Evolutionary conservation across 2,797 vertebrate species (phyloP), one percentile per base, ranked within the genome.

Genomic region (Diceros bicornis): DNA sequence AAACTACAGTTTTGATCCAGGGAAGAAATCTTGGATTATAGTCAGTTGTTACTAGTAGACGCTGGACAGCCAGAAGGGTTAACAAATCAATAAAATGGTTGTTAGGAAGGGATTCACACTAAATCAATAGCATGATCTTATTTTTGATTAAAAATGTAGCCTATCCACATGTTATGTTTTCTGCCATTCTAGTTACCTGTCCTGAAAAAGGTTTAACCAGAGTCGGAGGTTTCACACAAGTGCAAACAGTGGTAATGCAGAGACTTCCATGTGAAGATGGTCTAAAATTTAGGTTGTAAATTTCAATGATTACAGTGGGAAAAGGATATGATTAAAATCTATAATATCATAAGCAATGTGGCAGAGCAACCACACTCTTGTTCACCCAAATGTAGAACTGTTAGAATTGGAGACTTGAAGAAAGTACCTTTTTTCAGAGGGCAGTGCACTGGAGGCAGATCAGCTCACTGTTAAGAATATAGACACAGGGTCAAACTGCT

Each of bases 11-110:
- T 97, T 96, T 83, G 23, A 89, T 71, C 7, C 23, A 89, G 4
- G 13, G 27, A 79, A 69, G 52, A 86, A 90, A 77, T n/a, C 6
- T 89, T 96, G 27, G 32, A 52, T 79, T 85, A 52, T 6, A 75
- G 23, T 82, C 6, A 41, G 4, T 77, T 94, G 32, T 75, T 90
- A 77, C 25, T 32, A 85, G n/a, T 77, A 94, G 74, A 91, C 21
- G n/a, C 27, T 69, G 11, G 61, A 77, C 41, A 83, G 20, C 47
- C 41, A 89, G 78, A 93, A 83, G 23, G n/a, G 62, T 91, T 89
- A 96, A 66, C 21, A 89, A 62, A n/a, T 91, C 57, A 92, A 57
- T 47, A 85, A 44, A 97, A 66, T 95, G 55, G 4, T 72, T 85
- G 2, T 81, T 18, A 23, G n/a, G 16, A 96, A 94, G 7, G n/a